Conservation (phyloP, 2,888 invertebrate genomes). For the Meliscaeva auricollis region DNA sequence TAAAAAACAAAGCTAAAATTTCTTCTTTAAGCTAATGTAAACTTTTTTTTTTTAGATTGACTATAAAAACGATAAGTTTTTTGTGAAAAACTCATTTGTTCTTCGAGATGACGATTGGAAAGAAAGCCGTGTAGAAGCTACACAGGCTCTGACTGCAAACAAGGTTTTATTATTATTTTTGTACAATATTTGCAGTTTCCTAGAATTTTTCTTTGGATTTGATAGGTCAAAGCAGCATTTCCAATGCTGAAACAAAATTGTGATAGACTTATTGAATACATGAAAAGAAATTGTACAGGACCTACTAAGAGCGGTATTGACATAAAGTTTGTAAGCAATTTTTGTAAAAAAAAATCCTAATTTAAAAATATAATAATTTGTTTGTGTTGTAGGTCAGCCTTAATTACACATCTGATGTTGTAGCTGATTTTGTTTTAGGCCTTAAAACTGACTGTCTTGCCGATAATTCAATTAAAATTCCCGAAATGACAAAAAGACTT, state of each 20-base stretch:
- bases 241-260: no score
- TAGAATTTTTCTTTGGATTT: no score
- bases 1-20: no score
- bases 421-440: slow-evolving; percentile 84
- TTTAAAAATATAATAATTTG: no score
- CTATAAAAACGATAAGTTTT: slow-evolving; percentile 82
- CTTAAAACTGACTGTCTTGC: slow-evolving; percentile 83
- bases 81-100: slow-evolving; percentile 84
- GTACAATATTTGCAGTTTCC: no score
- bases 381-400: slow-evolving; percentile 78
- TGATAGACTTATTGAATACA: slow-evolving; percentile 81
- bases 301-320: slow-evolving; percentile 82
- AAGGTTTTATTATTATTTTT: no score
- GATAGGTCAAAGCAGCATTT: no score
- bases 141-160: slow-evolving; percentile 80
- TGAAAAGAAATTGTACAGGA: slow-evolving; percentile 80
- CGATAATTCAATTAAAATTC: slow-evolving; percentile 80
- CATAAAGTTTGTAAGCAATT: neutral
- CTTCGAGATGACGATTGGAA: slow-evolving; percentile 85
- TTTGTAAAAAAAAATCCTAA: no score
- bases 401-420: slow-evolving; percentile 83
- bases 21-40: no score
- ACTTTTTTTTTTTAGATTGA: slow-evolving; percentile 78
- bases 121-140: slow-evolving; percentile 83
- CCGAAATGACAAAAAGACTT: slow-evolving; percentile 79